Percentiles rank a stretch among this genome's conserved stretches.
Conservation (phyloP, 2,113 vertebrate genomes). For the Oenanthe oenanthe region DNA sequence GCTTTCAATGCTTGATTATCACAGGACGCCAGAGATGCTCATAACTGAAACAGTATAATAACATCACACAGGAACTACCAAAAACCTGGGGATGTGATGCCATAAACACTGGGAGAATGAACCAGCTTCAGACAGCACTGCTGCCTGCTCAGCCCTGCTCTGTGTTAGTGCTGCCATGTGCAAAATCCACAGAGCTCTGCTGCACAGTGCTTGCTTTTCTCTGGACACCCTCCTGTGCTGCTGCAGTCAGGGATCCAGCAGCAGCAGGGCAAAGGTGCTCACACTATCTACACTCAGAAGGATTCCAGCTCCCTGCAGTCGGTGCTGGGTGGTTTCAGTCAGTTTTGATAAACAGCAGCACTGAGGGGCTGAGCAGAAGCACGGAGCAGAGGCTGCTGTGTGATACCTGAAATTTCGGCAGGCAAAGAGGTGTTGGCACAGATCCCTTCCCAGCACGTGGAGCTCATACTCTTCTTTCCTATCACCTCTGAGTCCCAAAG, state of each 20-base stretch:
- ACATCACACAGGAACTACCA: neutral
- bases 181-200: neutral
- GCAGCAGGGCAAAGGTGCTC: neutral
- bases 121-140: fast-evolving
- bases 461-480: neutral
- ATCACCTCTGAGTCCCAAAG: neutral
- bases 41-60: neutral
- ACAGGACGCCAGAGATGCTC: neutral
- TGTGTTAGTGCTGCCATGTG: neutral
- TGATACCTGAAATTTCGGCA: fast-evolving
- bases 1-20: neutral
- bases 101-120: fast-evolving
- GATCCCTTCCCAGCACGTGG: fast-evolving
- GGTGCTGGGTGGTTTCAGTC: neutral
- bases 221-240: fast-evolving
- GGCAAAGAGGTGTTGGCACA: neutral
- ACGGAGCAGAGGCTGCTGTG: fast-evolving
- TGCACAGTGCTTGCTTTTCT: neutral
- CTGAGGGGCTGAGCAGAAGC: neutral
- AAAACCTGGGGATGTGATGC: neutral
- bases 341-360: neutral
- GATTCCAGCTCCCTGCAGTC: neutral
- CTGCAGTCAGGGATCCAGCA: neutral
- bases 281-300: fast-evolving
- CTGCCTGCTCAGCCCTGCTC: neutral